Evolutionary conservation across 2,113 vertebrate genomes (phyloP).

Genomic region (Scortum barcoo): DNA sequence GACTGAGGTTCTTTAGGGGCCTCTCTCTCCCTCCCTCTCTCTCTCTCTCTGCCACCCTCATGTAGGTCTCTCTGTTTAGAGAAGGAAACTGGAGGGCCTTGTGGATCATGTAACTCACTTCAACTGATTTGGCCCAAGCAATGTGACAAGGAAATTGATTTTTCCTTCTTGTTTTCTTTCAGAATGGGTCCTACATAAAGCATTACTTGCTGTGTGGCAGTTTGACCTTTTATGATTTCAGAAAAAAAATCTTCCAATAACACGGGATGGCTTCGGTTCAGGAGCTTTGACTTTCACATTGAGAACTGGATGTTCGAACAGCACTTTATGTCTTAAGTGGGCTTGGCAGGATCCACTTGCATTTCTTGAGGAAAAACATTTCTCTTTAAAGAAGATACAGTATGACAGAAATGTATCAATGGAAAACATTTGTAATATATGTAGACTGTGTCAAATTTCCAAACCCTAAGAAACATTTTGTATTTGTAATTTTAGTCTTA

Average conservation of each 20-base stretch:
- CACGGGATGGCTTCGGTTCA: conserved; percentile 14
- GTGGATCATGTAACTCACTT: conserved; percentile 76
- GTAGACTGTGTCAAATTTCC: conserved; percentile 13
- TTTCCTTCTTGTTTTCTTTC: conserved; percentile 63
- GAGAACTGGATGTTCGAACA: conserved; percentile 13
- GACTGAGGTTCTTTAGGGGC: conserved; percentile 38
- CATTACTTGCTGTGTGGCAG: conserved; percentile 25
- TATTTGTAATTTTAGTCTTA: too few species aligned
- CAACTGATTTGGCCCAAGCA: conserved; percentile 62
- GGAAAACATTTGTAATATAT: not conserved
- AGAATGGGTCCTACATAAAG: conserved; percentile 34
- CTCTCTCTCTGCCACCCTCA: conserved; percentile 40
- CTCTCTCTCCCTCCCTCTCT: not conserved
- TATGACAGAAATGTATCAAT: conserved; percentile 30
- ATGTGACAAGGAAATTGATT: conserved; percentile 72
- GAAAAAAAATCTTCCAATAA: conserved; percentile 44
- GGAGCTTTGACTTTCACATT: conserved; percentile 30
- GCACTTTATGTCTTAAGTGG: conserved; percentile 29
- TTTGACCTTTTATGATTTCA: conserved; percentile 35
- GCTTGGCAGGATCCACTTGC: conserved; percentile 47
- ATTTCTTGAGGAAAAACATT: conserved; percentile 50
- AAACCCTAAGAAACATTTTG: conserved; percentile 18
- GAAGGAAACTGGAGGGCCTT: conserved; percentile 65
- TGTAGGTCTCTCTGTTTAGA: conserved; percentile 65
- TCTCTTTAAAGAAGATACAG: conserved; percentile 18